These are phyloP conservation scores for Aselliscus stoliczkanus DNA, from an alignment of 2,797 vertebrate species.

Conservation along the genomic window DNA sequence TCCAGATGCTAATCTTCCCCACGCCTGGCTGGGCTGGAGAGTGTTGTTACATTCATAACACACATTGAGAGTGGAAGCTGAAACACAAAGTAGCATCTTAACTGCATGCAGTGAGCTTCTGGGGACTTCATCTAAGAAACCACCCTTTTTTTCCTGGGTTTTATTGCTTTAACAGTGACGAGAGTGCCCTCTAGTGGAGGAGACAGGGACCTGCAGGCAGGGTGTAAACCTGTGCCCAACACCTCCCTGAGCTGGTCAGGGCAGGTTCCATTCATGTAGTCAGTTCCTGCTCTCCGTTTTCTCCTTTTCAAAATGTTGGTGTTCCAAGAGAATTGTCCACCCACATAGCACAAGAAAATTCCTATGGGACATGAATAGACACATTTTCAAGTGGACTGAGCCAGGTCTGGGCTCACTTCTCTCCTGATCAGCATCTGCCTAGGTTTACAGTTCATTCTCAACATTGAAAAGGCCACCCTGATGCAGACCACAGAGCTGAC, in stretches of 20 bases:
- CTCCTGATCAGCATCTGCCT: not conserved
- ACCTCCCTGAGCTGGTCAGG: accelerated
- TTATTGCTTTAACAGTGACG: slow-evolving; percentile 67
- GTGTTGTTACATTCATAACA: not conserved
- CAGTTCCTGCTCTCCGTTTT: not conserved
- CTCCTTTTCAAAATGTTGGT: not conserved
- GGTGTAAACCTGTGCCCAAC: not conserved
- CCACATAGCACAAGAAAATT: not conserved
- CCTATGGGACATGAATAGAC: not conserved
- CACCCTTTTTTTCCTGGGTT: accelerated
- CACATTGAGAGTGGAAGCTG: not conserved
- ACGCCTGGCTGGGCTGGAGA: not conserved
- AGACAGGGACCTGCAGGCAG: not conserved
- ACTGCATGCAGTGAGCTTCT: not conserved
- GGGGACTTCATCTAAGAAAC: not conserved
- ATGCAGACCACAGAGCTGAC: not conserved
- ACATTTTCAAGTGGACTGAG: not conserved
- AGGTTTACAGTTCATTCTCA: not conserved
- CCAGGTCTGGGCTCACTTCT: not conserved
- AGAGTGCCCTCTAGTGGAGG: slow-evolving; percentile 80
- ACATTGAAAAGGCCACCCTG: not conserved
- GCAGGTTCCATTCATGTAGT: not conserved
- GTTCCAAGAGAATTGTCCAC: not conserved
- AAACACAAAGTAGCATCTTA: not conserved
- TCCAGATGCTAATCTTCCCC: not conserved